Conservation (phyloP, 2,113 vertebrate genomes). For the Fregetta grallaria region DNA sequence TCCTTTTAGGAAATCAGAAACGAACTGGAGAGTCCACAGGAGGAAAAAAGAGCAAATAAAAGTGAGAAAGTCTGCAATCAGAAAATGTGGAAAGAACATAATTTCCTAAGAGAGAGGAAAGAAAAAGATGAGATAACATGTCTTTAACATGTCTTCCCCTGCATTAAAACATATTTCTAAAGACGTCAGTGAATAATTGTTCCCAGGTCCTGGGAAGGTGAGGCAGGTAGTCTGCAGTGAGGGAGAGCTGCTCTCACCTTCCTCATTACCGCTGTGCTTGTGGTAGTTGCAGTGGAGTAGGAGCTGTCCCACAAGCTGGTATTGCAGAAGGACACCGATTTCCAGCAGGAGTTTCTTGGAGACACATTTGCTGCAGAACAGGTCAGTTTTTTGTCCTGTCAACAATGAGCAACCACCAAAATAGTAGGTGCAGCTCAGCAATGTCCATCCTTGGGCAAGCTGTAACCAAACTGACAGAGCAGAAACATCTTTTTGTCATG, state of each 20-base stretch:
- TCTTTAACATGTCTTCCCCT: not conserved
- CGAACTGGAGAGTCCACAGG: not conserved
- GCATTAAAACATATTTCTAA: not conserved
- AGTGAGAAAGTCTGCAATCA: not conserved
- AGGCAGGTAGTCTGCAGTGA: not conserved
- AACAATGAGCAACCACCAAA: not conserved
- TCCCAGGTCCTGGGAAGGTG: not conserved
- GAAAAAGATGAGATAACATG: not conserved
- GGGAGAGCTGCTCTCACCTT: not conserved
- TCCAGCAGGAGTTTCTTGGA: not conserved
- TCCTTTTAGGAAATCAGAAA: constrained; percentile 28
- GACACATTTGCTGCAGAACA: not conserved
- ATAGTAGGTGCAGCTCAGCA: not conserved
- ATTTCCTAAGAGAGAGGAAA: not conserved
- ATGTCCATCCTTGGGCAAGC: not conserved
- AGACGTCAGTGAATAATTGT: not conserved
- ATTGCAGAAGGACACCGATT: not conserved
- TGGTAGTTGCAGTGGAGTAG: not conserved
- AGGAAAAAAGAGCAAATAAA: not conserved
- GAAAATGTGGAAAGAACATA: not conserved
- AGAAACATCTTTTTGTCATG: not conserved
- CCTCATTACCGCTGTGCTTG: not conserved
- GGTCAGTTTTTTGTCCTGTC: not conserved
- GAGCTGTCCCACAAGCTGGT: not conserved
- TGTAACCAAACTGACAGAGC: not conserved